Conservation (phyloP, 1,140 invertebrate genomes). For the Thereuonema tuberculata region DNA sequence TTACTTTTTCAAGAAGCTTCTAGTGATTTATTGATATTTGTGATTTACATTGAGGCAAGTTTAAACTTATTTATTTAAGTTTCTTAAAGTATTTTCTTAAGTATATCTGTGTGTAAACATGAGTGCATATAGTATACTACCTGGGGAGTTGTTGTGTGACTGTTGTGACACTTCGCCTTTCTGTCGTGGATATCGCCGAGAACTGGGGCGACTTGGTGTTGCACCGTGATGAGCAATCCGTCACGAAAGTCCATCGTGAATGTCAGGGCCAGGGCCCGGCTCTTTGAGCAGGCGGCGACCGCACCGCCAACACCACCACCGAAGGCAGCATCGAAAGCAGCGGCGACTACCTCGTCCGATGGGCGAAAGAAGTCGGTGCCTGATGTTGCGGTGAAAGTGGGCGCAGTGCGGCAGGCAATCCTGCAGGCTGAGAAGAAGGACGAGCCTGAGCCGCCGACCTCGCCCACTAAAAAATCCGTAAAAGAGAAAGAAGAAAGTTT, state of each 20-base stretch:
- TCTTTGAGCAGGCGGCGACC: background rate
- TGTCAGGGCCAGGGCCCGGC: slow-evolving; percentile 4
- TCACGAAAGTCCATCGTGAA: background rate
- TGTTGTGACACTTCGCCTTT: too few relatives aligned
- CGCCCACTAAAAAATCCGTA: background rate
- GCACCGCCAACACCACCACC: background rate
- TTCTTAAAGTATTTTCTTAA: too few relatives aligned
- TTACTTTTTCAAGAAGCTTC: too few relatives aligned
- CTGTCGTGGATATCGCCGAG: too few relatives aligned
- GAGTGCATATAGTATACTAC: too few relatives aligned
- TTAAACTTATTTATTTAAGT: too few relatives aligned
- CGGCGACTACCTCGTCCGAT: background rate
- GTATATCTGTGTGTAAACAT: too few relatives aligned
- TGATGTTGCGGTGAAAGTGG: background rate
- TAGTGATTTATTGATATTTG: too few relatives aligned
- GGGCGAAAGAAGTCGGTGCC: background rate
- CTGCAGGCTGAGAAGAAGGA: background rate
- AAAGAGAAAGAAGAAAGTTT: background rate
- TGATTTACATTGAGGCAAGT: too few relatives aligned
- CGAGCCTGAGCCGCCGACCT: background rate
- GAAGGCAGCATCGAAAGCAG: background rate
- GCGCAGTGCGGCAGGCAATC: background rate
- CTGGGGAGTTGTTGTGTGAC: too few relatives aligned
- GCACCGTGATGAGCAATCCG: background rate
- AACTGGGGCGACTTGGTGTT: too few relatives aligned